Evolutionary conservation across 2,888 invertebrate species (phyloP), one percentile per base, ranked within the genome.

Genomic region (Thymelicus lineola): DNA sequence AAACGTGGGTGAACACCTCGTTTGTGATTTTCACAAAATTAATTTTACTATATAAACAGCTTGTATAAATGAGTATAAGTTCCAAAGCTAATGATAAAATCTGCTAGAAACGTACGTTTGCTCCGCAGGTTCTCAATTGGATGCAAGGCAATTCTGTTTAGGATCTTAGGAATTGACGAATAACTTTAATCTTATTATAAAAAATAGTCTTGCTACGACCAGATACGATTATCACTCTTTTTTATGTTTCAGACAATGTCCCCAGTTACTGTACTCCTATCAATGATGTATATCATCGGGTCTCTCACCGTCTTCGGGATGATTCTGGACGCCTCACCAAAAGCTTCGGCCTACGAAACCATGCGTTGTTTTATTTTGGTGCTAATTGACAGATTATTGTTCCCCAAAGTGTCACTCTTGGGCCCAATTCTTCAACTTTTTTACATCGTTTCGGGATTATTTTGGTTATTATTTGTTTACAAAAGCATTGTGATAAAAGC

Each of bases 231-330:
- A 28, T 3, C 28, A 28, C 28, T 46, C 64, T 53, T 28, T 15
- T 63, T 66, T 62, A n/a, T 74, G 70, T 76, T 80, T 84, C 93
- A 96, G 96, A 87, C 88, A 6, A 86, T 95, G 77, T 90, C 89
- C 74, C 94, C 94, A 53, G 46, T 91, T 1, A 86, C 92, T 10
- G 94, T 95, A 0, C 79, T 94, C 28, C 81, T 89, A 6, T 90
- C 94, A 71, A 94, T 95, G 0, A 69, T 91, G 12, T 96, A 95
- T 86, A 95, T 96, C 71, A 87, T 96, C 38, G 93, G 92, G 12
- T 95, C 96, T 0, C 85, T 96, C 17, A 95, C 95, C 0, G 92
- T 94, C 12, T 95, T 96, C 72, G 96, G 96, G 3, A 92, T 96
- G 89, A 85, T 96, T 38, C 94, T 96, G 74, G 96, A 96, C 74